Evolutionary conservation across 2,797 vertebrate genomes (phyloP).

Genomic region (Neosilurus mollespiculum): DNA sequence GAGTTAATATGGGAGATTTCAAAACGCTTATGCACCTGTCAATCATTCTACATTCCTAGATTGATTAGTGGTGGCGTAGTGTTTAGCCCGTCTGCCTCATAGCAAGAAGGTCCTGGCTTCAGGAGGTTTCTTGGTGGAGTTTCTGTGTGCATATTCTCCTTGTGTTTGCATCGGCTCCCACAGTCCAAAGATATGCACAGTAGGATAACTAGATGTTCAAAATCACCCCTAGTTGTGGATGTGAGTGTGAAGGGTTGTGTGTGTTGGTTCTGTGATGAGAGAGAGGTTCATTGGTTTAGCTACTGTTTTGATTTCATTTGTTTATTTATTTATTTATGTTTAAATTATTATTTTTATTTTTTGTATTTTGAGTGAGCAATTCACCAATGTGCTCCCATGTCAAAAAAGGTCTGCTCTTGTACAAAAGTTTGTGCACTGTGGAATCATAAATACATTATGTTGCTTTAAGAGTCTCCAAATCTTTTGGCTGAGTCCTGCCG

Average conservation of each 20-base stretch:
- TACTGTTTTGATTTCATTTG: too few relatives aligned
- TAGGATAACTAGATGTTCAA: too few relatives aligned
- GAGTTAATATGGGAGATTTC: background rate
- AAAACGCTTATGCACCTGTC: background rate
- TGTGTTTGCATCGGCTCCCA: too few relatives aligned
- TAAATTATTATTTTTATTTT: background rate
- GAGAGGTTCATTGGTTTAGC: too few relatives aligned
- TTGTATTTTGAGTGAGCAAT: background rate
- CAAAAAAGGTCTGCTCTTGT: background rate
- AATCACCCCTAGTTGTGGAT: too few relatives aligned
- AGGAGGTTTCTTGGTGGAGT: too few relatives aligned
- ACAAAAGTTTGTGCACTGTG: background rate
- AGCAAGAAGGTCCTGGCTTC: too few relatives aligned
- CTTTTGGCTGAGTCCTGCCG: slow-evolving; percentile 58
- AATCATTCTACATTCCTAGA: background rate
- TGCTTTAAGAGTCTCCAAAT: slow-evolving; percentile 64
- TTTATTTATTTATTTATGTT: too few relatives aligned
- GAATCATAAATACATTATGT: slow-evolving; percentile 48
- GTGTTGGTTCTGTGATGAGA: too few relatives aligned
- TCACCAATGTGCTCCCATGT: background rate
- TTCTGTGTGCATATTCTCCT: too few relatives aligned
- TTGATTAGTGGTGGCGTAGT: background rate
- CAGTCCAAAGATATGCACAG: too few relatives aligned
- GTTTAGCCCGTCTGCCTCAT: background rate
- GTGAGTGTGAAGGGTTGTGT: too few relatives aligned